Base-by-base conservation (phyloP, 2,888 invertebrate genomes). In the Drosophila neotestacea region DNA sequence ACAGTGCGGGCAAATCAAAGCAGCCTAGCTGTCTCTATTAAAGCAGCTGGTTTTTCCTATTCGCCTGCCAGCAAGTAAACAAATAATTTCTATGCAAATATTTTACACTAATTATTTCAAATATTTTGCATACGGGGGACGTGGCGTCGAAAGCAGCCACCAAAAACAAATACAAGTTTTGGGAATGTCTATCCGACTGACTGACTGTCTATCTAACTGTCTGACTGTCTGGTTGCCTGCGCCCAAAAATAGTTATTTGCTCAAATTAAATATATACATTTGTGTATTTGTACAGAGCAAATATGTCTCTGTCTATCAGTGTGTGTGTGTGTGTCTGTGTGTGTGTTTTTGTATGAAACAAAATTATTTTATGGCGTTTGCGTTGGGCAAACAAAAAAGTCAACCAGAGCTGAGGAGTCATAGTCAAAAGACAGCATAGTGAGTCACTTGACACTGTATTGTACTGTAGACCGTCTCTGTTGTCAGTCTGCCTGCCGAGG, bases 31-130 rank as follows among this genome's bases (percentile, higher is more conserved):
- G 11, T 54, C 66, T 82, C 75, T 69, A 80, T 83, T 81, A 81
- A 70, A 47, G 62, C 67, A 52, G 47, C 58, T 65, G 58, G 65
- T 82, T 82, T 66, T 52, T 54, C 48, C 38, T n/a, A 4, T 56
- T 30, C 56, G 56, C 28, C 67, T 32, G 68, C 6, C 84, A 81
- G 71, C 87, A 80, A 82, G 85, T 85, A 72, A 87, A 87, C 88
- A 85, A 85, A 85, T 87, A 80, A 87, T 85, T 88, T 85, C 84
- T 73, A 81, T 81, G 84, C 72, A 88, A 85, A 85, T 85, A 88
- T 88, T 85, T 85, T 88, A 86, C 84, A 85, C 88, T 88, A 85
- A 85, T 85, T 85, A 85, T 86, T 86, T 86, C 68, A 86, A 84
- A 85, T 86, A 88, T 85, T 85, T 88, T 84, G 77, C 74, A 81